These are phyloP conservation scores for Caenorhabditis remanei DNA, from an alignment of 1,140 invertebrate genomes.

Conservation along the genomic window DNA sequence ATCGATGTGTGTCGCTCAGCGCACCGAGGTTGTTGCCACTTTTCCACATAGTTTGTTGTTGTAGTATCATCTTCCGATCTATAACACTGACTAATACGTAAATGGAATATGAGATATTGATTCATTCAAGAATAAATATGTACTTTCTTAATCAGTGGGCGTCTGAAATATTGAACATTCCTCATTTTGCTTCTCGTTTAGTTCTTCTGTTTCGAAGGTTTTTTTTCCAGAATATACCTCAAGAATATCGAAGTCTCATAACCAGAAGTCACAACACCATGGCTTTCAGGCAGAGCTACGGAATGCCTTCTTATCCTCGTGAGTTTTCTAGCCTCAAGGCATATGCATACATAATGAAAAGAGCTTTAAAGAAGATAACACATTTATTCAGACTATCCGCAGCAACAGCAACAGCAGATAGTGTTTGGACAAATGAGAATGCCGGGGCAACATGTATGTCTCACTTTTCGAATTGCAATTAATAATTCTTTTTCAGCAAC, in stretches of 20 bases:
- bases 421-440: slow-evolving; percentile 41
- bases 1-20: slow-evolving; percentile 5
- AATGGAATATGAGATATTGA: too few relatives aligned
- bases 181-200: too few relatives aligned
- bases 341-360: background rate
- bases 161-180: too few relatives aligned
- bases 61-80: too few relatives aligned
- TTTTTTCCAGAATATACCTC: background rate
- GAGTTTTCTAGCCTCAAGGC: slow-evolving; percentile 36
- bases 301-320: slow-evolving; percentile 37
- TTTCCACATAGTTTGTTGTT: background rate
- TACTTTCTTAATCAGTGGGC: too few relatives aligned
- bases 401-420: slow-evolving; percentile 13
- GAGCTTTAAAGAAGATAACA: background rate
- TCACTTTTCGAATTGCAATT: background rate
- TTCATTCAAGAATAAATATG: too few relatives aligned
- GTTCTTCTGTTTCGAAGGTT: too few relatives aligned
- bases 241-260: too few relatives aligned
- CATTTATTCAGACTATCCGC: slow-evolving; percentile 29
- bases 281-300: slow-evolving; percentile 40
- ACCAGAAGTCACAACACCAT: background rate
- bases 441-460: slow-evolving; percentile 22
- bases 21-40: background rate
- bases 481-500: background rate
- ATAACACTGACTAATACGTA: too few relatives aligned